Evolutionary conservation across 1,140 invertebrate genomes (phyloP), one percentile per base, ranked within the genome.

Genomic region (Aphidius gifuensis): DNA sequence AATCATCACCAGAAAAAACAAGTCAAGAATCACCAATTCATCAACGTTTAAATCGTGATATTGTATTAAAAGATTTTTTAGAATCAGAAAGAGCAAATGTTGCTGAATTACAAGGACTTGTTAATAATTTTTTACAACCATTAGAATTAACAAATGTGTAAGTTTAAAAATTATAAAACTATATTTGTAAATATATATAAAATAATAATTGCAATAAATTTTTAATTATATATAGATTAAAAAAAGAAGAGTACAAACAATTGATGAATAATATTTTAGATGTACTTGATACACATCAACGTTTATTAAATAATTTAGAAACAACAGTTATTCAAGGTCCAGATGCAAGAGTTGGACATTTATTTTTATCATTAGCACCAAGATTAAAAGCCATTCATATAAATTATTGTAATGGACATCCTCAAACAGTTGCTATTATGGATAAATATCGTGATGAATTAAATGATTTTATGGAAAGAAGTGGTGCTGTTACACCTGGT

Each of bases 51-150:
- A 92, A 92, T 78, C 78, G 89, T 61, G 87, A 87, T 72, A 86
- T 94, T 68, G 92, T 96, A n/a, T 80, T 97, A 51, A 92, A 93
- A 76, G 95, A 96, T 83, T 86, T 98, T 39, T 87, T 96, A 62
- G 94, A 97, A 71, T 96, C 94, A 38, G 95, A 98, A 79, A 89
- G 86, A 71, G 88, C 90, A 1, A 92, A 96, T 84, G 90, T 97
- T 44, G 86, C 88, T 43, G 94, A 97, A 81, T 82, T 97, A 69
- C 91, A 94, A 71, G 89, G 87, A 55, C 83, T 97, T 56, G 83
- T 93, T 58, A 90, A 87, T 68, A 92, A 90, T 73, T 96, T 94
- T 77, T 81, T 97, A 60, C 85, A 88, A 68, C 92, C 93, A 23
- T 79, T 97, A 66, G 89, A 93, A 77, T 87, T 88, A 71, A 88